Conservation (phyloP, 2,113 vertebrate species). For the Meriones unguiculatus region DNA sequence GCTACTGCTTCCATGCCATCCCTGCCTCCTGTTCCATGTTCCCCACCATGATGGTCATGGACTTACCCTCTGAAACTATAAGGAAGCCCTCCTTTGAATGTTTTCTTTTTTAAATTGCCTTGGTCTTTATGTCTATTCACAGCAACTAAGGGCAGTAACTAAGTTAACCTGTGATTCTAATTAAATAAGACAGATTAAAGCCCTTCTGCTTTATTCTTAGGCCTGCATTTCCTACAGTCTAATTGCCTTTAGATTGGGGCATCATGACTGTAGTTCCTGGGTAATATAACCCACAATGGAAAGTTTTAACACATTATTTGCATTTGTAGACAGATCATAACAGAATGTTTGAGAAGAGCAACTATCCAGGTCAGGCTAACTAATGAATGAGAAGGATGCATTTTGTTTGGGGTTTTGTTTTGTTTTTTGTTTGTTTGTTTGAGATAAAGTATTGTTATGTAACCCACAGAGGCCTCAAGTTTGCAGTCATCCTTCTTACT, state of each 20-base stretch:
- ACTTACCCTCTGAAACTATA: neutral
- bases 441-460: neutral
- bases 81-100: neutral
- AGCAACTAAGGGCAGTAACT: neutral
- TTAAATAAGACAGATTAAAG: neutral
- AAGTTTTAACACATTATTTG: neutral
- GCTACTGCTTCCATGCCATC: no score
- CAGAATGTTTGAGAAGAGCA: neutral
- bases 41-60: neutral
- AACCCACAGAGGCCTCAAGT: neutral
- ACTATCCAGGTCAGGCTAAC: neutral
- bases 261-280: neutral
- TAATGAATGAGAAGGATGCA: neutral
- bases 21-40: neutral
- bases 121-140: neutral
- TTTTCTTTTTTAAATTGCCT: neutral
- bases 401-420: neutral
- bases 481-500: neutral
- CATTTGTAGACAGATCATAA: neutral
- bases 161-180: neutral
- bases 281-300: neutral
- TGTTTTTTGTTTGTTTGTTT: neutral
- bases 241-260: neutral
- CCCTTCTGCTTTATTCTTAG: neutral
- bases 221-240: neutral